A percentile compares a stretch with the other conserved stretches of the same genome.
phyloP scores from a whole-genome alignment of 2,888 invertebrate species.

The Germaria angustata region DNA sequence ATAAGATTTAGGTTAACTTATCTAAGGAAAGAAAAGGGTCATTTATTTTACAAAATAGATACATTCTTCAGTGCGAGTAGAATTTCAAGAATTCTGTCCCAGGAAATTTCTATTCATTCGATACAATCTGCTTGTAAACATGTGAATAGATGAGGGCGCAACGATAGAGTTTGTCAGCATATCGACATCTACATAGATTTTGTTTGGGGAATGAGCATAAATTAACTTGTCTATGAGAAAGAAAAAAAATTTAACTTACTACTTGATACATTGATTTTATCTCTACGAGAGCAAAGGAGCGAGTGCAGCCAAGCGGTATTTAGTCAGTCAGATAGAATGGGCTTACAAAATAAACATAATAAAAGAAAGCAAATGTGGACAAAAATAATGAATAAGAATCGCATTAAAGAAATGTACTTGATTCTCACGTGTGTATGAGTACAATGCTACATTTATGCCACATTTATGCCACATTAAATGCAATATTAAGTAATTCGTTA shows the following conservation, averaged over 20 bases:
- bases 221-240: conserved; percentile 47
- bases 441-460: conserved; percentile 28
- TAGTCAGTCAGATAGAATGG: background rate
- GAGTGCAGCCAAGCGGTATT: background rate
- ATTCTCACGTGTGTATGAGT: conserved; percentile 17
- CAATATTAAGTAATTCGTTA: conserved; percentile 56
- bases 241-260: background rate
- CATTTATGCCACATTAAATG: conserved; percentile 53
- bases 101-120: background rate
- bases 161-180: conserved; percentile 29
- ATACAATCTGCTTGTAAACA: conserved; percentile 1
- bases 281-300: background rate
- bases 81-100: background rate
- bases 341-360: background rate
- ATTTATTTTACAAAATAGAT: background rate
- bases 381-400: background rate
- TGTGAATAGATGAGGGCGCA: conserved; percentile 29
- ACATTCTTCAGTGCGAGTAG: background rate
- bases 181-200: conserved; percentile 15
- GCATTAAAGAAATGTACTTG: conserved; percentile 27
- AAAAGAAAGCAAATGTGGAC: background rate
- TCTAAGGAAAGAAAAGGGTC: conserved; percentile 16
- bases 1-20: conserved; percentile 42
- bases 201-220: conserved; percentile 35
- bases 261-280: conserved; percentile 13